Base-by-base conservation (phyloP, 2,888 invertebrate species). In the Calameuta pallipes region DNA sequence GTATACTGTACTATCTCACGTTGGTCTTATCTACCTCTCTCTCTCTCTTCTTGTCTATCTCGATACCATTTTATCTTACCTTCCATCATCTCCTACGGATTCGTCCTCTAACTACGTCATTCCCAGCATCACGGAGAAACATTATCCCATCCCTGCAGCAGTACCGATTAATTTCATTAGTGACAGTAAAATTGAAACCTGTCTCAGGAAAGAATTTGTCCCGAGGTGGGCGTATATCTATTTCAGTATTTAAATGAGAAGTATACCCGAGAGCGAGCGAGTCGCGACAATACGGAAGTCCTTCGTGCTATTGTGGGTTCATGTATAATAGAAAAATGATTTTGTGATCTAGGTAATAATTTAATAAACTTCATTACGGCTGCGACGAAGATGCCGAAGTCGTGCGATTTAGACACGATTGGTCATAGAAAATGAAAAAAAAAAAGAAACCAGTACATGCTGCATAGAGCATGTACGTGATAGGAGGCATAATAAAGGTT, bases 301-400 rank as follows among this genome's bases (percentile, higher is more conserved):
- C 15, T 15, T 56, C 23, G 56, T 23, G 56, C 56, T 2, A 56
- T 56, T 56, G 23, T 23, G 9, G 56, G 9, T 23, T 23, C 56
- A 15, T 1, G 56, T 56, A 31, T 31, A 31, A 31, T 31, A 23
- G 74, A 73, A 74, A 70, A 78, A 79, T 41, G 74, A 74, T 34
- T 70, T 56, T 80, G 78, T 80, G 87, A 87, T 1, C 56, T 2
- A 88, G 87, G 87, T 86, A 89, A 86, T 89, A 89, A 89, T 89
- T 89, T 87, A 89, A 89, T 89, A 89, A 89, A 88, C 86, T 87
- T 87, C 87, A 87, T 88, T 89, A 89, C n/a, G 71, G 75, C 69
- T 56, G 73, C 70, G 69, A 75, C 69, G 35, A 74, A 75, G 78
- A 81, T 76, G 81, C 77, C 73, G 76, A 77, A 37, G 56, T 2